Evolutionary conservation across 2,888 invertebrate genomes (phyloP).

Genomic region (Eupeodes latifasciatus): DNA sequence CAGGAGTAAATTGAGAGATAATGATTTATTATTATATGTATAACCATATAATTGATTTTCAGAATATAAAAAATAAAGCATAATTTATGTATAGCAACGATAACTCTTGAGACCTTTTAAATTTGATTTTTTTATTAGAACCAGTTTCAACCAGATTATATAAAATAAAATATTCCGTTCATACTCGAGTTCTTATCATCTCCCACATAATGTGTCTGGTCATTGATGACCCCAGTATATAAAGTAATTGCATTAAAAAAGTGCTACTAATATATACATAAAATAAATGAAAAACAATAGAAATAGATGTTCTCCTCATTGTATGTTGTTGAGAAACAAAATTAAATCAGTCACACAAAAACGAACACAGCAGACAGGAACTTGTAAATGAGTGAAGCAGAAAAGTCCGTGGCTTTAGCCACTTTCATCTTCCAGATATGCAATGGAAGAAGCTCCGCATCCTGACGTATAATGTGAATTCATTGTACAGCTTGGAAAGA

Average conservation of each 20-base stretch:
- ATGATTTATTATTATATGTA: no score
- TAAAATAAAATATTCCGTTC: slow-evolving; percentile 13
- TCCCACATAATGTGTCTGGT: slow-evolving; percentile 1
- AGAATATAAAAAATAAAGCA: background rate
- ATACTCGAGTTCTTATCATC: slow-evolving; percentile 16
- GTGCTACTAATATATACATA: background rate
- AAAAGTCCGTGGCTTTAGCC: no score
- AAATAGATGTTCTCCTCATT: background rate
- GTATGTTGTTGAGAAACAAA: background rate
- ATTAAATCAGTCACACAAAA: no score
- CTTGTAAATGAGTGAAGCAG: no score
- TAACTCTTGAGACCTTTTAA: slow-evolving; percentile 29
- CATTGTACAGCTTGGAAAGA: no score
- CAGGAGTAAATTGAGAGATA: no score
- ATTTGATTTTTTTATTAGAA: slow-evolving; percentile 28
- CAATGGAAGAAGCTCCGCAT: no score
- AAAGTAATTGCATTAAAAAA: slow-evolving; percentile 10
- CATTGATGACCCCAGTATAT: background rate
- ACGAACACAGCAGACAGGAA: no score
- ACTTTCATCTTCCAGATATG: no score
- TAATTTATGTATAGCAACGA: slow-evolving; percentile 20
- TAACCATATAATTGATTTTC: no score
- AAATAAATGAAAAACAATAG: background rate
- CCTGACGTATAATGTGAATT: no score
- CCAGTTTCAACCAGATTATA: slow-evolving; percentile 30